Evolutionary conservation across 2,888 invertebrate genomes (phyloP), one percentile per base, ranked within the genome.

Genomic region (Diloba caeruleocephala): DNA sequence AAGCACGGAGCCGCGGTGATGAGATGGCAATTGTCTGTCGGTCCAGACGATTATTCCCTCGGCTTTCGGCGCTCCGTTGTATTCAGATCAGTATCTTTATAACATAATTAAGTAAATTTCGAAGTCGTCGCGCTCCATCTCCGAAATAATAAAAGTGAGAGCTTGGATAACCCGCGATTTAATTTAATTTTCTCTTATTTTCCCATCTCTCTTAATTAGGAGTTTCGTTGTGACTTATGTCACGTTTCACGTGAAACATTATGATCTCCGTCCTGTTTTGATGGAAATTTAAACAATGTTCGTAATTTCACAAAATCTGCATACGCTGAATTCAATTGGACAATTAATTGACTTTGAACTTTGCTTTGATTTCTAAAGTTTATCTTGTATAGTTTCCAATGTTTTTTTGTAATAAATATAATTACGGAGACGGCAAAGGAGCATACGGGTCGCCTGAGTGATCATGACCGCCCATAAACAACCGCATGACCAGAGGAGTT

Each of bases 91-190:
- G 80, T 87, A 86, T 88, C 86, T 86, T 88, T 84, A 83, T 81
- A 87, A 85, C 79, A 84, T 85, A 87, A 88, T 89, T 89, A 88
- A 88, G 84, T 84, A 81, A 88, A 88, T 89, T 88, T 88, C 79
- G 67, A 85, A 86, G 82, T 83, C 82, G 76, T 83, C 82, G 76
- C 78, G 80, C 76, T 75, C 81, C 78, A 77, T 83, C 79, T 79
- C 77, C 75, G 70, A 86, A 82, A 88, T 85, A 87, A 88, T 87
- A 87, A 82, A 79, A 81, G 78, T 82, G 76, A 84, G 78, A 82
- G 83, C 80, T 81, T 74, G 81, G 82, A 83, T 85, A 84, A 86
- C 82, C 80, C 76, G 74, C 81, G 81, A 84, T 84, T 85, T 85
- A 84, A 84, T 82, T 78, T 79, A 81, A 87, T 83, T 83, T 72